Conservation (phyloP, 1,140 invertebrate species). For the Maniola jurtina region DNA sequence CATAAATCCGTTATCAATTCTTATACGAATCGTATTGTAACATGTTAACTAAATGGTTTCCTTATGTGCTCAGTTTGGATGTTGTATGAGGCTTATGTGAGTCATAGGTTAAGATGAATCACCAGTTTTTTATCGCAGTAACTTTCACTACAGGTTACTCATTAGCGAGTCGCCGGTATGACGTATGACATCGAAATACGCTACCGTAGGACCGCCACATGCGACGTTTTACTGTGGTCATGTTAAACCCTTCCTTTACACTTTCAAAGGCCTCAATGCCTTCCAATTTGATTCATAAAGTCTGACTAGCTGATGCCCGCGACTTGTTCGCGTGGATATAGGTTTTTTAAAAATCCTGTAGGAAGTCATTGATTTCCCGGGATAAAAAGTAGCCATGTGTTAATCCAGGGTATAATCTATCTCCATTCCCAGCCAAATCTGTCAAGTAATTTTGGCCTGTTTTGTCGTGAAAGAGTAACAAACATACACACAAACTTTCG, state of each 20-base stretch:
- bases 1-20: slow-evolving; percentile 10
- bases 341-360: too few species aligned
- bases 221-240: background rate
- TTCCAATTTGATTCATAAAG: too few species aligned
- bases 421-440: too few species aligned
- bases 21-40: slow-evolving; percentile 5
- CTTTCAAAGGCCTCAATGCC: background rate
- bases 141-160: slow-evolving; percentile 30
- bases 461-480: too few species aligned
- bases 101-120: slow-evolving; percentile 27
- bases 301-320: too few species aligned
- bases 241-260: background rate
- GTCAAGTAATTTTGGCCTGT: too few species aligned
- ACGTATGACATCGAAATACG: slow-evolving; percentile 6
- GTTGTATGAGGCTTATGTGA: slow-evolving; percentile 19
- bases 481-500: too few species aligned
- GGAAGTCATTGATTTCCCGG: too few species aligned
- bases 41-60: background rate
- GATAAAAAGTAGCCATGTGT: too few species aligned
- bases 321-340: too few species aligned
- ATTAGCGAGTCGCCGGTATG: slow-evolving; percentile 24
- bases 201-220: background rate
- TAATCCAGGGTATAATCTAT: too few species aligned
- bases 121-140: slow-evolving; percentile 23
- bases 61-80: background rate